Percentiles rank a stretch among this genome's conserved stretches.
phyloP scores from a whole-genome alignment of 2,113 vertebrate species.

The Monarcha castaneiventris region DNA sequence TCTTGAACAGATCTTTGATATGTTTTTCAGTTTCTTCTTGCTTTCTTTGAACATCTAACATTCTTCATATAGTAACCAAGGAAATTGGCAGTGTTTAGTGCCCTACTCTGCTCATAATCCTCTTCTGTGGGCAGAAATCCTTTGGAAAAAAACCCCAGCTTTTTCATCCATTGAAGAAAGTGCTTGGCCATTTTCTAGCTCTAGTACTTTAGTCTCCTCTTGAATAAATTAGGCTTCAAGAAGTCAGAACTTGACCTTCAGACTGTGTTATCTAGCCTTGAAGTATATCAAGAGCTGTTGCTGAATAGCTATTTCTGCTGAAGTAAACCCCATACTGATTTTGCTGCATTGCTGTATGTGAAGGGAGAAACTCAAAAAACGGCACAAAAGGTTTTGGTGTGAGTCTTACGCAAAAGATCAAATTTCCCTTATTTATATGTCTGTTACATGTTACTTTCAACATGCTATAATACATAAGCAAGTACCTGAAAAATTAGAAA shows the following conservation, averaged over 20 bases:
- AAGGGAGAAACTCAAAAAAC: background rate
- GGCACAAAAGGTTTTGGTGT: background rate
- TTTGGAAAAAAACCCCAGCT: background rate
- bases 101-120: conserved; percentile 49
- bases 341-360: background rate
- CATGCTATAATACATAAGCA: background rate
- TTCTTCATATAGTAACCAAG: conserved; percentile 65
- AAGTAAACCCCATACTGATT: background rate
- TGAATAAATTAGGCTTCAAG: conserved; percentile 61
- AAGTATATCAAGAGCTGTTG: conserved; percentile 24
- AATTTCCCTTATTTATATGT: background rate
- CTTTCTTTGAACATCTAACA: conserved; percentile 61
- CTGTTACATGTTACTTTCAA: background rate
- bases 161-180: conserved; percentile 46
- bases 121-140: conserved; percentile 55
- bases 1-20: conserved; percentile 50
- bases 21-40: conserved; percentile 20
- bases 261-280: conserved; percentile 30
- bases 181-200: conserved; percentile 50
- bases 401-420: background rate
- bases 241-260: conserved; percentile 57
- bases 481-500: background rate
- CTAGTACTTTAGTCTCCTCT: conserved; percentile 37
- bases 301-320: conserved; percentile 29
- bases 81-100: conserved; percentile 65